These are phyloP conservation scores for Platichthys flesus DNA, from an alignment of 2,113 vertebrate genomes.

Conservation along the genomic window DNA sequence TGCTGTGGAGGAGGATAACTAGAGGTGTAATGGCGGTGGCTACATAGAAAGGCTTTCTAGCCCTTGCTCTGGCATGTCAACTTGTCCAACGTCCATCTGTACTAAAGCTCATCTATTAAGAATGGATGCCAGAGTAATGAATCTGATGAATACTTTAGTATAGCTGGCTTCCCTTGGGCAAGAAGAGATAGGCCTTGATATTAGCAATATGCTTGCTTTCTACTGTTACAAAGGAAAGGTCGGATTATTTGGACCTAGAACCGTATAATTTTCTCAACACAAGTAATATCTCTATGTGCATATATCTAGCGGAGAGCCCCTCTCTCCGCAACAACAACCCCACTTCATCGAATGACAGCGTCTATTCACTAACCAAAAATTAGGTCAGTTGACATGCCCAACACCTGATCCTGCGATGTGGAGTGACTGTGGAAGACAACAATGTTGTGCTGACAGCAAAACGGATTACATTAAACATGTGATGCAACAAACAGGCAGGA, in stretches of 20 bases:
- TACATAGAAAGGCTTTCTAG: conserved; percentile 22
- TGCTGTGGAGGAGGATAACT: conserved; percentile 40
- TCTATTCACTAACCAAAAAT: conserved; percentile 39
- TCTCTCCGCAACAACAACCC: conserved; percentile 5
- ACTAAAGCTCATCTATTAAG: conserved; percentile 40
- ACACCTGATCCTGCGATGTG: conserved; percentile 32
- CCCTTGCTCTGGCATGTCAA: conserved; percentile 35
- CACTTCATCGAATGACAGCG: conserved; percentile 4
- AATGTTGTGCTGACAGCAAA: conserved; percentile 56
- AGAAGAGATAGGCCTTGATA: conserved; percentile 6
- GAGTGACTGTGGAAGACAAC: conserved; percentile 41
- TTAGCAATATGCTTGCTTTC: conserved; percentile 20
- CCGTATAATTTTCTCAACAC: background rate
- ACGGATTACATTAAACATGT: conserved; percentile 59
- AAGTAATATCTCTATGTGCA: conserved; percentile 8
- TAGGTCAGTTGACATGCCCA: conserved; percentile 38
- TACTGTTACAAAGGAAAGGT: conserved; percentile 14
- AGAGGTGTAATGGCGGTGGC: conserved; percentile 13
- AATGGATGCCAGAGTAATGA: conserved; percentile 47
- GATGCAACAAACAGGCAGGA: conserved; percentile 35
- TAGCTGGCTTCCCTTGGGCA: conserved; percentile 32
- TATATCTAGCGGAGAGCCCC: conserved; percentile 6
- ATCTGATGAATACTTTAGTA: conserved; percentile 60
- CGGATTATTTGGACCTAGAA: conserved; percentile 12
- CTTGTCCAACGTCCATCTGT: conserved; percentile 46